Conservation (phyloP, 1,140 invertebrate species). For the Mamestra configurata region DNA sequence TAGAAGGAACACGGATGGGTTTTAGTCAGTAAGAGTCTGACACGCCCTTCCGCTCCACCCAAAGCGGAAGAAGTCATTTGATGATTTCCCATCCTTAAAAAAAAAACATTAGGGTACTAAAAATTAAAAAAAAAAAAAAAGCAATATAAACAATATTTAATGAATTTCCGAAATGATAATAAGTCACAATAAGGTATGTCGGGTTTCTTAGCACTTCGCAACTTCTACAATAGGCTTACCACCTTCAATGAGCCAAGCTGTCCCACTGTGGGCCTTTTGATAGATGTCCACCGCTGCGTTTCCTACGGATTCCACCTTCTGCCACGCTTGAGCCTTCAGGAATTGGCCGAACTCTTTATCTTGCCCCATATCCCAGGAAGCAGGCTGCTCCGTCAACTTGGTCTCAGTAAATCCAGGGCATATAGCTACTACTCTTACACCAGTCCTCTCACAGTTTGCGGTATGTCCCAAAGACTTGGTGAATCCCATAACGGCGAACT, state of each 20-base stretch:
- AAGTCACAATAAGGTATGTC: too few species aligned
- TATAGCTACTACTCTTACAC: conserved; percentile 84
- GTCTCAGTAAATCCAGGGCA: conserved; percentile 86
- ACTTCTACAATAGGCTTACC: conserved; percentile 36
- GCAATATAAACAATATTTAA: too few species aligned
- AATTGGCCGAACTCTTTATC: conserved; percentile 9
- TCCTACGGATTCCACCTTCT: conserved; percentile 28
- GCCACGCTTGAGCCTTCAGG: conserved; percentile 17
- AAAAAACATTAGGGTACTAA: too few species aligned
- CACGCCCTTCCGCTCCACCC: too few species aligned
- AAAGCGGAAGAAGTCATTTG: too few species aligned
- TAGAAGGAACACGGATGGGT: too few species aligned
- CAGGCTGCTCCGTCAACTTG: conserved; percentile 61
- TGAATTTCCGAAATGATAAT: too few species aligned
- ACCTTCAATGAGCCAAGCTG: conserved; percentile 75
- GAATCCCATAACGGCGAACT: conserved; percentile 88
- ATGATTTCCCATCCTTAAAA: too few species aligned
- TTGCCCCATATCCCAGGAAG: background rate
- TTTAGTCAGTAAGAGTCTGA: too few species aligned
- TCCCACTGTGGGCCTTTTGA: conserved; percentile 70
- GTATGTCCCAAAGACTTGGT: conserved; percentile 85
- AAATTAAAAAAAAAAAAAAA: too few species aligned
- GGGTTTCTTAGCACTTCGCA: background rate
- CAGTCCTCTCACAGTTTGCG: conserved; percentile 86
- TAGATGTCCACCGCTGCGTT: conserved; percentile 70